A percentile compares a stretch with the other conserved stretches of the same genome.
These are phyloP conservation scores for Geococcyx californianus DNA, from an alignment of 2,113 vertebrate species.

Conservation along the genomic window DNA sequence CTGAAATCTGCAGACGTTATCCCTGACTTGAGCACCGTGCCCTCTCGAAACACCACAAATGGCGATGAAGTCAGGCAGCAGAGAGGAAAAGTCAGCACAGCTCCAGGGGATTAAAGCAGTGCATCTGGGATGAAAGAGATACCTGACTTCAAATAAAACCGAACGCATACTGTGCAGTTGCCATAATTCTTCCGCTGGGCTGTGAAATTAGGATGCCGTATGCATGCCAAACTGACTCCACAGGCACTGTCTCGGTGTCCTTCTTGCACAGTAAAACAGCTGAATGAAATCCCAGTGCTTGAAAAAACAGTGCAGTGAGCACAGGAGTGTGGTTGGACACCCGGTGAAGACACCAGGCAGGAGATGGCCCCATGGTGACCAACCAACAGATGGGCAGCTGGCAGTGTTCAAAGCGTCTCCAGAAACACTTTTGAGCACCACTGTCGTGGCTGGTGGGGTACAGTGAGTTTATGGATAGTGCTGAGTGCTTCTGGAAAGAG, in stretches of 20 bases:
- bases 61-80: not conserved
- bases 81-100: not conserved
- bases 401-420: accelerated
- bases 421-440: not conserved
- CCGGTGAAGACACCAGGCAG: not conserved
- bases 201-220: accelerated
- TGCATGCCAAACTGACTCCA: accelerated
- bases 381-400: accelerated
- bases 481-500: accelerated
- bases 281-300: accelerated
- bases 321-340: accelerated
- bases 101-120: not conserved
- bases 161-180: accelerated
- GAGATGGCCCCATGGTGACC: not conserved
- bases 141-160: not conserved
- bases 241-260: accelerated
- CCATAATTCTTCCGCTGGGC: not conserved
- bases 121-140: not conserved
- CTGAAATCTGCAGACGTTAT: not conserved
- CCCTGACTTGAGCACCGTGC: not conserved
- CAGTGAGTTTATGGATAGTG: accelerated
- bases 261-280: accelerated
- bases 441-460: not conserved
- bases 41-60: not conserved
- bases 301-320: accelerated